Conservation (phyloP, 2,113 vertebrate genomes). For the Propithecus coquereli region DNA sequence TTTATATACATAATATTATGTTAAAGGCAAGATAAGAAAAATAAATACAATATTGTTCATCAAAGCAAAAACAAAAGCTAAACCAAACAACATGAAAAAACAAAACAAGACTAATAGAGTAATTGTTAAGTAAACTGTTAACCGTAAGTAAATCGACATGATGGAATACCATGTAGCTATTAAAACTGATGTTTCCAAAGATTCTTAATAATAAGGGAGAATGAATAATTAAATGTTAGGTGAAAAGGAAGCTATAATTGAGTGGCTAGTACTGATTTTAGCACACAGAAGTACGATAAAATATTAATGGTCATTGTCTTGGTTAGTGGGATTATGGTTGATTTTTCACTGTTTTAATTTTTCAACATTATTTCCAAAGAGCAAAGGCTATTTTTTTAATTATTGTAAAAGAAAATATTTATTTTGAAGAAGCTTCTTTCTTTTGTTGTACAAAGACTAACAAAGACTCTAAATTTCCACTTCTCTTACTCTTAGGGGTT, state of each 20-base stretch:
- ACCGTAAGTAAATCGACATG: neutral
- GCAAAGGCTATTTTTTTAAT: neutral
- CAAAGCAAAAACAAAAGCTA: neutral
- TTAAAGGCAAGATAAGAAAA: neutral
- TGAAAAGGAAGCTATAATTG: neutral
- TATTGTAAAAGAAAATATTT: neutral
- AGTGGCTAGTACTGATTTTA: neutral
- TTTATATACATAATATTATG: neutral
- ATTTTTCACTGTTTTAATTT: neutral
- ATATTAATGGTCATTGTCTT: neutral
- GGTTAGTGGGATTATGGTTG: neutral
- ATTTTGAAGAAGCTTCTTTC: neutral
- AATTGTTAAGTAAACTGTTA: neutral
- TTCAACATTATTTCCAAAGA: neutral
- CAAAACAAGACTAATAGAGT: neutral
- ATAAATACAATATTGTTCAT: neutral
- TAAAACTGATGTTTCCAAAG: neutral
- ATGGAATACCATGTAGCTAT: neutral
- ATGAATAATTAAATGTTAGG: neutral
- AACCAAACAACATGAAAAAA: neutral
- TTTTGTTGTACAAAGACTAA: neutral
- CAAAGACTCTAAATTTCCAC: neutral
- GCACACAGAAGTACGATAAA: neutral
- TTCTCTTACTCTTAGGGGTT: neutral
- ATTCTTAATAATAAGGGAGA: neutral